Evolutionary conservation across 2,797 vertebrate species (phyloP).

Genomic region (Peromyscus nudipes): DNA sequence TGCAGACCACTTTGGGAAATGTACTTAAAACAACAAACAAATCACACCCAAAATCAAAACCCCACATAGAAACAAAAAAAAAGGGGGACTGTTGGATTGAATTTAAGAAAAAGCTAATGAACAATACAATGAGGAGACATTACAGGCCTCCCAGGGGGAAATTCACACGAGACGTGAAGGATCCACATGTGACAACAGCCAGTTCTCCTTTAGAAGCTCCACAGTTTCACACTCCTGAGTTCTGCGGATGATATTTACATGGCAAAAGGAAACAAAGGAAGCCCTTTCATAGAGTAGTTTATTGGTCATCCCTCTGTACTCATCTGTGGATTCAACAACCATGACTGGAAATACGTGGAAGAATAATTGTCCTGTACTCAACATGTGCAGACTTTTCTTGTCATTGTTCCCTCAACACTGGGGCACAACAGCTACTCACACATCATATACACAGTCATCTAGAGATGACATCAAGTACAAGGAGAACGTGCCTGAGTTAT

Average conservation of each 20-base stretch:
- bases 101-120: not conserved
- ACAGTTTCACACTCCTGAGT: not conserved
- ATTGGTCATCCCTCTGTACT: too few relatives aligned
- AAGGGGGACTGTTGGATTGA: accelerated
- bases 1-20: not conserved
- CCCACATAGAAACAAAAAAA: not conserved
- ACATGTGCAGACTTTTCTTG: not conserved
- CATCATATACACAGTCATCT: not conserved
- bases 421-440: not conserved
- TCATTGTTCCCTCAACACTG: not conserved
- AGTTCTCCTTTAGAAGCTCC: not conserved
- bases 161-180: not conserved
- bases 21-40: not conserved
- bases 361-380: not conserved
- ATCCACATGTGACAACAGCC: not conserved
- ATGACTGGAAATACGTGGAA: not conserved
- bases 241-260: not conserved
- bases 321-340: not conserved
- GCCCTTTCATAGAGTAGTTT: too few relatives aligned
- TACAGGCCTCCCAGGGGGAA: not conserved
- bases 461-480: too few relatives aligned
- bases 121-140: not conserved
- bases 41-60: not conserved
- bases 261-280: not conserved
- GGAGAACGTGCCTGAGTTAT: not conserved